Evolutionary conservation across 2,797 vertebrate species (phyloP), one percentile per base, ranked within the genome.

Genomic region (Oreortyx pictus): DNA sequence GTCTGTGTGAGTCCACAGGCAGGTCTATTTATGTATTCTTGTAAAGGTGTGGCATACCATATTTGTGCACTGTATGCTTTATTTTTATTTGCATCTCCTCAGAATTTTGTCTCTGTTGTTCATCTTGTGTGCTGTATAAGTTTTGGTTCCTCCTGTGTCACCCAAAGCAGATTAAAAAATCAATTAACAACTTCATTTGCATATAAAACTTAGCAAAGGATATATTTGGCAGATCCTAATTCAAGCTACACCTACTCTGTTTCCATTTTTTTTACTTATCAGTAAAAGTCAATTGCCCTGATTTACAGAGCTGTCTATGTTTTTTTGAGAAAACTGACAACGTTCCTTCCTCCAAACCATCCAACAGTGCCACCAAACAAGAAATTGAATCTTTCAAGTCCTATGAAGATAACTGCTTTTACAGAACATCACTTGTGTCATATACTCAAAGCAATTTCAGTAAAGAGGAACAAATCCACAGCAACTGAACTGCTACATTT

Each of bases 281-380:
- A 76, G 17, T 35, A 49, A 44, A 23, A 60, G 35, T 76, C 50
- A 8, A 3, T 62, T 57, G 25, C 15, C 16, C 22, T 76, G n/a
- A 57, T 3, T 13, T 56, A 19, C 0, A 3, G 6, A 9, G 10
- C 2, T 62, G 4, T 59, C 39, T 5, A 1, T 65, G 11, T 3
- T 74, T 84, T 77, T 24, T 37, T 71, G 24, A 77, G 73, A 73
- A 23, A 57, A 19, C 60, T 17, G 11, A 87, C 14, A 79, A 12
- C 61, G 57, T 35, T 73, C 5, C 44, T 33, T 82, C 31, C 16
- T 4, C 1, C 12, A 46, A 37, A 66, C 5, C 1, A 9, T 19
- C 43, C 71, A 43, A 37, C 31, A 24, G 2, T 14, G 6, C 14
- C 90, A 18, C n/a, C n/a, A 43, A 80, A 20, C 47, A 80, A 54